A percentile compares a stretch with the other conserved stretches of the same genome.
These are phyloP conservation scores for Dexiosoma caninum DNA, from an alignment of 2,888 invertebrate genomes.

Conservation along the genomic window DNA sequence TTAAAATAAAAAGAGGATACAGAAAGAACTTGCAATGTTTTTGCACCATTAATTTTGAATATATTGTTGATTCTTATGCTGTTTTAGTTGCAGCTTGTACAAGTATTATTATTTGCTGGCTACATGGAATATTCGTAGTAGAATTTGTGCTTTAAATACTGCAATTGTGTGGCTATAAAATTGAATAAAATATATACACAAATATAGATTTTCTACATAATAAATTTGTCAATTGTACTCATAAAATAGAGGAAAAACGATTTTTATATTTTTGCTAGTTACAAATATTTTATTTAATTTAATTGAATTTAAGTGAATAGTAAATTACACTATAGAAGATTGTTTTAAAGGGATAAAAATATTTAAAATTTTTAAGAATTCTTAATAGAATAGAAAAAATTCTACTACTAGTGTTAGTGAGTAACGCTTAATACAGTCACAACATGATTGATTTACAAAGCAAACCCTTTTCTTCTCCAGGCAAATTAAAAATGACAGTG, in stretches of 20 bases:
- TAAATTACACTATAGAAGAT: too few species aligned
- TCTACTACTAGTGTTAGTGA: too few species aligned
- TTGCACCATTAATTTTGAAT: slow-evolving; percentile 56
- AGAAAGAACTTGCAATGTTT: slow-evolving; percentile 31
- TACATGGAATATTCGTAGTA: neutral
- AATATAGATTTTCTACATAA: slow-evolving; percentile 44
- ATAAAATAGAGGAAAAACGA: neutral
- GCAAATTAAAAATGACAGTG: too few species aligned
- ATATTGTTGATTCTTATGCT: slow-evolving; percentile 38
- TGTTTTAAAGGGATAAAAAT: too few species aligned
- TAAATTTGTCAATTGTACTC: slow-evolving; percentile 40
- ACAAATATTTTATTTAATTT: too few species aligned
- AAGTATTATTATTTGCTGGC: neutral
- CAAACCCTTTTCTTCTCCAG: too few species aligned
- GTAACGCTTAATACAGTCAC: too few species aligned
- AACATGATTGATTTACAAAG: too few species aligned
- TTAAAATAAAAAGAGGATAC: neutral
- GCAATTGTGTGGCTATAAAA: slow-evolving; percentile 29
- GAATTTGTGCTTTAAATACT: slow-evolving; percentile 16
- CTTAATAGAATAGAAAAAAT: too few species aligned
- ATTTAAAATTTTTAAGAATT: too few species aligned
- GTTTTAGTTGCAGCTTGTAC: slow-evolving; percentile 1
- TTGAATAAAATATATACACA: slow-evolving; percentile 26
- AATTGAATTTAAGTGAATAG: neutral
- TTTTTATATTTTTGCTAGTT: too few species aligned